Percentiles rank a stretch among this genome's conserved stretches.
phyloP scores from a whole-genome alignment of 2,113 vertebrate species.

The Empidonax alnorum region DNA sequence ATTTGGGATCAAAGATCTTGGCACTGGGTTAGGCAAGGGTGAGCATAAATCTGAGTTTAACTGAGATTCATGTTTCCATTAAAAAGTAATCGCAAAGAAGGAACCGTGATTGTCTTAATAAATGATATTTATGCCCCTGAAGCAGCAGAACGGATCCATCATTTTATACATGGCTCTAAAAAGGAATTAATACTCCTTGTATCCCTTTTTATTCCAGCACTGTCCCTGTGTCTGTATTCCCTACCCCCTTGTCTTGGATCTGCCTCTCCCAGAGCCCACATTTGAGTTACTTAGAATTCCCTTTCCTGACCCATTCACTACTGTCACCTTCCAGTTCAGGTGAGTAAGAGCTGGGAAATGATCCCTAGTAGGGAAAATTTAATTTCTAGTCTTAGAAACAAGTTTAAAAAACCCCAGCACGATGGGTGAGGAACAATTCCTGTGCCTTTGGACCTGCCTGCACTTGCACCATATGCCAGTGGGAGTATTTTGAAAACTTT shows the following conservation, averaged over 20 bases:
- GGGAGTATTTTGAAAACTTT: neutral
- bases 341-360: neutral
- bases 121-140: constrained; percentile 24
- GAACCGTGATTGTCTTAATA: neutral
- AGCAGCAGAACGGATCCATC: neutral
- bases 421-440: neutral
- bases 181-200: neutral
- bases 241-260: too few relatives aligned
- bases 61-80: constrained; percentile 40
- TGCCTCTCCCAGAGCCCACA: neutral
- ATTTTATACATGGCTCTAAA: neutral
- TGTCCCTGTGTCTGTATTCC: neutral
- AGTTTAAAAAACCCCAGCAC: neutral
- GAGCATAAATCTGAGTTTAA: neutral
- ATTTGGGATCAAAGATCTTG: constrained; percentile 1
- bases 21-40: neutral
- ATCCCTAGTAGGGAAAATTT: neutral
- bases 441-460: neutral
- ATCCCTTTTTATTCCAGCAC: neutral
- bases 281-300: neutral
- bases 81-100: neutral
- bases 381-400: neutral
- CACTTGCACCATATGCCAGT: neutral
- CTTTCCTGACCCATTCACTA: neutral
- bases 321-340: neutral